These are phyloP conservation scores for Drosophila lacicola DNA, from an alignment of 2,888 invertebrate genomes.

Conservation along the genomic window DNA sequence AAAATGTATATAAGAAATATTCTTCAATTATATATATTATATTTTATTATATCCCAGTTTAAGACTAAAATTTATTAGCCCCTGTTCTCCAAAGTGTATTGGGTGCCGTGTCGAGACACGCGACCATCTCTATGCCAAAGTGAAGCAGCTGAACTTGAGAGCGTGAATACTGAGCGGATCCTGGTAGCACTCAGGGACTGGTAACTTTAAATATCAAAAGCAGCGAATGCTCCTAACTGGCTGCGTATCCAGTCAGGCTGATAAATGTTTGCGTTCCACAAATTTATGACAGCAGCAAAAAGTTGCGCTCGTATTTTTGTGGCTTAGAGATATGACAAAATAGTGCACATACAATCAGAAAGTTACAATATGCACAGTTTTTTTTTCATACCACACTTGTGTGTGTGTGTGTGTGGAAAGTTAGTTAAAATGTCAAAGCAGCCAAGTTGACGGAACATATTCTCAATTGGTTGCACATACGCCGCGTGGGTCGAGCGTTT, in stretches of 20 bases:
- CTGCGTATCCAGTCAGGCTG: constrained; percentile 54
- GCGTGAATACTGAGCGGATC: constrained; percentile 4
- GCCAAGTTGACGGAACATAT: constrained; percentile 28
- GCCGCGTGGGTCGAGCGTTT: constrained; percentile 52
- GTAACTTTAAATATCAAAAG: constrained; percentile 34
- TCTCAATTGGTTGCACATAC: constrained; percentile 43
- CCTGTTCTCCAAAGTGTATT: no score
- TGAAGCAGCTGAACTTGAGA: constrained; percentile 48
- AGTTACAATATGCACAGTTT: constrained; percentile 37
- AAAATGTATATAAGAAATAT: no score
- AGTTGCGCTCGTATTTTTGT: constrained; percentile 70
- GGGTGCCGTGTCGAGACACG: no score
- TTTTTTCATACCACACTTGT: constrained; percentile 1
- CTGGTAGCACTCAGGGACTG: neutral
- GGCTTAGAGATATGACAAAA: constrained; percentile 78
- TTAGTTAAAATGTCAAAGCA: constrained; percentile 73
- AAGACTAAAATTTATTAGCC: no score
- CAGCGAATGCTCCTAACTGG: constrained; percentile 25
- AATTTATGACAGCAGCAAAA: constrained; percentile 75
- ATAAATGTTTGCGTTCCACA: constrained; percentile 75
- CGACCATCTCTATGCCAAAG: constrained; percentile 1
- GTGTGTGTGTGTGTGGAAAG: constrained; percentile 43
- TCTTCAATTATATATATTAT: no score
- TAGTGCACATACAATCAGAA: constrained; percentile 47
- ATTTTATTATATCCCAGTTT: no score